Conservation (phyloP, 2,797 vertebrate genomes). For the Glossophaga mutica region DNA sequence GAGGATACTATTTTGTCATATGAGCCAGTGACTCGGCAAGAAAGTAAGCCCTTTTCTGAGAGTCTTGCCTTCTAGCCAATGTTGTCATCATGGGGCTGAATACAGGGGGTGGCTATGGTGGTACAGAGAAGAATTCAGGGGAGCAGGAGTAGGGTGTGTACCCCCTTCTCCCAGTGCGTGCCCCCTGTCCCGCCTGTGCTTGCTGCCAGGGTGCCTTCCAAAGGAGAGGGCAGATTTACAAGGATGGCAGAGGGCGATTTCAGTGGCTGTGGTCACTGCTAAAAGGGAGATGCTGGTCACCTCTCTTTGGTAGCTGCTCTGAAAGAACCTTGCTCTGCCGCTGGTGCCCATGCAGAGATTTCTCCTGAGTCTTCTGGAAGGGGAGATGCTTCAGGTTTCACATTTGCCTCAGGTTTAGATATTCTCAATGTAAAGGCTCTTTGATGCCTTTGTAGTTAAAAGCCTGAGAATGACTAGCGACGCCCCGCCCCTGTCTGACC, state of each 20-base stretch:
- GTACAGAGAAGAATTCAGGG: neutral
- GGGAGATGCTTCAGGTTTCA: neutral
- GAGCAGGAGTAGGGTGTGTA: neutral
- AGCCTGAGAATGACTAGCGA: neutral
- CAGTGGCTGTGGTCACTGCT: neutral
- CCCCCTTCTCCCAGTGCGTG: neutral
- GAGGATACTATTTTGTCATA: constrained; percentile 98
- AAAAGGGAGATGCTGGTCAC: neutral
- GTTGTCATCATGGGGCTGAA: neutral
- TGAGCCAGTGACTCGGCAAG: constrained; percentile 97
- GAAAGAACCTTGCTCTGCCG: neutral
- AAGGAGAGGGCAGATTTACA: neutral
- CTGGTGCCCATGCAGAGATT: neutral
- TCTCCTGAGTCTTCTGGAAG: neutral
- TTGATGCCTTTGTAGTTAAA: constrained; percentile 33
- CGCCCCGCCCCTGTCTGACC: neutral
- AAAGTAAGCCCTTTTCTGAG: constrained; percentile 89
- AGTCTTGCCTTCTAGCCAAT: neutral
- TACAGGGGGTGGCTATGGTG: neutral
- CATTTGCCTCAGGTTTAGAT: constrained; percentile 15
- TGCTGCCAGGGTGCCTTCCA: neutral
- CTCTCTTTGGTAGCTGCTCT: neutral
- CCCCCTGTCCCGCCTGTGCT: neutral
- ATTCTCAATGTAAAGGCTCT: constrained; percentile 14
- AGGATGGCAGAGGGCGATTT: neutral